Conservation (phyloP, 2,888 invertebrate genomes). For the Hydropsyche betteni region DNA sequence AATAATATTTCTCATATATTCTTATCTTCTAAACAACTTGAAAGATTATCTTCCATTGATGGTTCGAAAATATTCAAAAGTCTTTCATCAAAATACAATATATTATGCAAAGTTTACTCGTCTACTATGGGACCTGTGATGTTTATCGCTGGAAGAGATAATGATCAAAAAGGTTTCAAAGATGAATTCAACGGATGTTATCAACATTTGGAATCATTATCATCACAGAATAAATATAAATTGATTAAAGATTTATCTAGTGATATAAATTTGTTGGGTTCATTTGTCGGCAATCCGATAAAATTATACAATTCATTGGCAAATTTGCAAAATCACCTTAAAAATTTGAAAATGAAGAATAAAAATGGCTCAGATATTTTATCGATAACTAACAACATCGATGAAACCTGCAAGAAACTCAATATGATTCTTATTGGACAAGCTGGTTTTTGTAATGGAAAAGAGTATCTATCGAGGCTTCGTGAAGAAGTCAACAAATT, state of each 20-base stretch:
- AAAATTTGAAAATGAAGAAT: constrained; percentile 57
- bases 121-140: constrained; percentile 62
- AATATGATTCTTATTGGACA: constrained; percentile 71
- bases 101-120: constrained; percentile 56
- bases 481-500: constrained; percentile 58
- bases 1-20: constrained; percentile 63
- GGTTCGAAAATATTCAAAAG: constrained; percentile 62
- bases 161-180: constrained; percentile 66
- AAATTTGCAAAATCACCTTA: constrained; percentile 56
- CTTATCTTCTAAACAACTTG: constrained; percentile 62
- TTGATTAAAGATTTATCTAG: constrained; percentile 57
- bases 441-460: constrained; percentile 66
- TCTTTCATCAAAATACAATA: constrained; percentile 57
- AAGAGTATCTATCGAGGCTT: constrained; percentile 61
- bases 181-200: constrained; percentile 61
- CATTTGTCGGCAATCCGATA: constrained; percentile 65
- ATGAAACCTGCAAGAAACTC: constrained; percentile 61
- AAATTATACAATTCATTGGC: constrained; percentile 61
- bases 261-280: constrained; percentile 59
- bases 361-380: constrained; percentile 57
- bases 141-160: constrained; percentile 63
- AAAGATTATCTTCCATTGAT: constrained; percentile 61
- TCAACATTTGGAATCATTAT: not conserved
- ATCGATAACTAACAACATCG: constrained; percentile 57
- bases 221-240: constrained; percentile 58